Percentiles rank a stretch among this genome's conserved stretches.
phyloP scores from a whole-genome alignment of 2,888 invertebrate genomes.

The Amphimallon solstitiale region DNA sequence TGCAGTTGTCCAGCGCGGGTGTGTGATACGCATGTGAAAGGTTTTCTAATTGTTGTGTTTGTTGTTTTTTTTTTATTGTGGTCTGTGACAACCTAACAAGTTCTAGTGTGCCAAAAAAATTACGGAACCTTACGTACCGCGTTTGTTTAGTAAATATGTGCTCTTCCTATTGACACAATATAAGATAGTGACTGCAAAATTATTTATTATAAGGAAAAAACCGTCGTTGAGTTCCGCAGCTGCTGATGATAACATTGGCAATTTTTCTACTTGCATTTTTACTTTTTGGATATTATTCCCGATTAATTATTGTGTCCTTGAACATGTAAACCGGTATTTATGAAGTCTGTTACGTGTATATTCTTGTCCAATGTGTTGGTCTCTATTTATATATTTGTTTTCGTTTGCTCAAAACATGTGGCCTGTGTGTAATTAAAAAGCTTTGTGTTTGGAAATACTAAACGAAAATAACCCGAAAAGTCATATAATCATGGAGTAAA shows the following conservation, averaged over 20 bases:
- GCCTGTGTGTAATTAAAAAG: neutral
- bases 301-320: conserved; percentile 25
- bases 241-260: conserved; percentile 15
- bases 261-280: conserved; percentile 4
- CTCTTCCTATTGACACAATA: no score
- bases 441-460: no score
- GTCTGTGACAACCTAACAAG: neutral
- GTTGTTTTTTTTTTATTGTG: neutral
- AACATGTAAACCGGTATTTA: conserved; percentile 17
- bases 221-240: neutral
- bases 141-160: no score
- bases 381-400: conserved; percentile 23
- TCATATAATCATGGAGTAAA: no score
- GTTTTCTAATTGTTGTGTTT: neutral
- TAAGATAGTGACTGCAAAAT: no score
- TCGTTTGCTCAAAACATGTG: conserved; percentile 3
- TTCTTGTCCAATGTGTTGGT: conserved; percentile 4
- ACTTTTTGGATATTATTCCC: conserved; percentile 17
- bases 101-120: no score
- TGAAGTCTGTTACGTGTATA: conserved; percentile 11
- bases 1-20: neutral
- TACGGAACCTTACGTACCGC: no score
- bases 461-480: no score
- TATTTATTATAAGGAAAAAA: neutral
- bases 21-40: conserved; percentile 3